These are phyloP conservation scores for Melierax canorus DNA, from an alignment of 2,113 vertebrate species.

Conservation along the genomic window DNA sequence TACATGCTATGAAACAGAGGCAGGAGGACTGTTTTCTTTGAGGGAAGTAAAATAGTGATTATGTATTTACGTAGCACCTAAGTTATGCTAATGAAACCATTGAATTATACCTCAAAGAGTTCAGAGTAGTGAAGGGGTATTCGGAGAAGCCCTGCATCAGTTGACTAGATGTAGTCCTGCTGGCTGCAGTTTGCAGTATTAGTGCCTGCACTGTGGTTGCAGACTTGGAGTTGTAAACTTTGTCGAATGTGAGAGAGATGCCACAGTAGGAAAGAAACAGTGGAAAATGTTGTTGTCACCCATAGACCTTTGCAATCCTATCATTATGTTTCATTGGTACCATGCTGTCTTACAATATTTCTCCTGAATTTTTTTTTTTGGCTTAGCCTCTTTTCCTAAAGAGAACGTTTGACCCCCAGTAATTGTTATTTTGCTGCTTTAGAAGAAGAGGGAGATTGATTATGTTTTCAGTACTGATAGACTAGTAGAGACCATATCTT, in stretches of 20 bases:
- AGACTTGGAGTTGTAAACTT: background rate
- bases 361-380: background rate
- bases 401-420: background rate
- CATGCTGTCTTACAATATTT: background rate
- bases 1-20: background rate
- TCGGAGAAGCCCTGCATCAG: fast-evolving
- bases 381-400: background rate
- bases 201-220: background rate
- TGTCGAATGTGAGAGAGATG: background rate
- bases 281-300: fast-evolving
- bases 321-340: background rate
- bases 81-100: background rate
- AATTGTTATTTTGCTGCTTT: background rate
- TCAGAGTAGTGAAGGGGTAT: background rate
- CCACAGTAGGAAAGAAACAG: background rate
- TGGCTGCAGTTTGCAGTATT: too few relatives aligned
- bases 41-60: background rate
- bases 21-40: background rate
- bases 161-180: fast-evolving
- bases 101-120: background rate
- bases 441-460: background rate
- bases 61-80: background rate
- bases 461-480: background rate
- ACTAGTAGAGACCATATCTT: background rate
- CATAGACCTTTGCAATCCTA: background rate